Conservation (phyloP, 2,797 vertebrate genomes). For the Propithecus deckenii region DNA sequence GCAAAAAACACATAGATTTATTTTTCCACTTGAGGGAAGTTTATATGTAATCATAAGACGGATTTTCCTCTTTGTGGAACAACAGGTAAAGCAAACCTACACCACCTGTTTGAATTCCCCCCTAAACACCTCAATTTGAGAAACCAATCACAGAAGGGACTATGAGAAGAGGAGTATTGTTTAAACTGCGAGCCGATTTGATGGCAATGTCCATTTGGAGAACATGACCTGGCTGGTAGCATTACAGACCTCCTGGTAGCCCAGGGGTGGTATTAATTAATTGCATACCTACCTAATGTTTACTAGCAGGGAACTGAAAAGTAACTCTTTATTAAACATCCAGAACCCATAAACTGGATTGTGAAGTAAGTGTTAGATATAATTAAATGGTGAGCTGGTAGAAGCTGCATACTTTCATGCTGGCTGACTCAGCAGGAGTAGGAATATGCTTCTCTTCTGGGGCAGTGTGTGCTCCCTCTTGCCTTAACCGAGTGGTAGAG, state of each 20-base stretch:
- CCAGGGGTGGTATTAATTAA: constrained; percentile 27
- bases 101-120: background rate
- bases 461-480: background rate
- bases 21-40: constrained; percentile 26
- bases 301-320: constrained; percentile 57
- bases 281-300: constrained; percentile 13
- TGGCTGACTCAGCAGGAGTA: background rate
- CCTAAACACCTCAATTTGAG: background rate
- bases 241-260: constrained; percentile 20
- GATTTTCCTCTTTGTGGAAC: background rate
- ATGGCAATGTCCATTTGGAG: background rate
- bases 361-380: constrained; percentile 55
- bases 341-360: constrained; percentile 55
- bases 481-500: background rate
- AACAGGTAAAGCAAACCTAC: background rate
- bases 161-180: background rate
- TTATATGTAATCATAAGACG: background rate
- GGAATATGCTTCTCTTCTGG: background rate
- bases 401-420: background rate
- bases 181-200: background rate
- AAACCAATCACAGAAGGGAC: background rate
- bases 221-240: background rate
- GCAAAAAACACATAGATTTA: background rate
- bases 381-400: constrained; percentile 56
- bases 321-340: constrained; percentile 56